Conservation (phyloP, 2,888 invertebrate species). For the Xanthia icteritia region DNA sequence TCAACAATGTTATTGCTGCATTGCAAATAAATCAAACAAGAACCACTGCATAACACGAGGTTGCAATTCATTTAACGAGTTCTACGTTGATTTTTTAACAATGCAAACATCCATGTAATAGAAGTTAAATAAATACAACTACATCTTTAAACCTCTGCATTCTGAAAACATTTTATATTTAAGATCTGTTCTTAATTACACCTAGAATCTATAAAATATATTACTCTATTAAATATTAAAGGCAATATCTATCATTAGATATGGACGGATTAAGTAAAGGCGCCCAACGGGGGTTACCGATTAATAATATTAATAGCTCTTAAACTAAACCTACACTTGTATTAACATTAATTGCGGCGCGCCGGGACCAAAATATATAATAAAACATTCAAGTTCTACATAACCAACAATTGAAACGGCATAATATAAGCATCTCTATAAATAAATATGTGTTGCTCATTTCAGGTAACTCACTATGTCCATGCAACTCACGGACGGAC, state of each 20-base stretch:
- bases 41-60: slow-evolving; percentile 31
- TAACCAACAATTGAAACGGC: slow-evolving; percentile 87
- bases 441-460: slow-evolving; percentile 87
- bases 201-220: slow-evolving; percentile 90
- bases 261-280: slow-evolving; percentile 90
- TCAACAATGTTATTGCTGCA: slow-evolving; percentile 75
- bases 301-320: slow-evolving; percentile 88
- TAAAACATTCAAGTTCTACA: slow-evolving; percentile 80
- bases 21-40: slow-evolving; percentile 70
- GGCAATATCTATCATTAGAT: slow-evolving; percentile 90
- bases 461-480: slow-evolving; percentile 89
- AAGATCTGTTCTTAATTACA: slow-evolving; percentile 84
- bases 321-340: slow-evolving; percentile 78
- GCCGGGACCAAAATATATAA: slow-evolving; percentile 79
- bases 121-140: slow-evolving; percentile 80
- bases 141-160: slow-evolving; percentile 85
- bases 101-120: slow-evolving; percentile 68
- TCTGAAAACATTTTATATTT: slow-evolving; percentile 85
- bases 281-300: slow-evolving; percentile 89
- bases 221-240: slow-evolving; percentile 91
- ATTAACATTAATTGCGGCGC: slow-evolving; percentile 79
- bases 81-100: slow-evolving; percentile 66
- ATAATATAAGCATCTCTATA: slow-evolving; percentile 86
- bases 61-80: slow-evolving; percentile 31
- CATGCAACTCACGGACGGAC: slow-evolving; percentile 79